phyloP scores from a whole-genome alignment of 2,113 vertebrate species.

The human (Homo sapiens) region GRCh38 chr17:57917001-57917500 shows the following conservation, averaged over 20 bases:
- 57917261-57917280: neutral
- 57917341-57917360: neutral
- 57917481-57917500: neutral
- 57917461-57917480: neutral
- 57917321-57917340: neutral
- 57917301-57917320: neutral
- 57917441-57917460: neutral
- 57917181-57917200: neutral
- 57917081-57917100: accelerated
- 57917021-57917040: neutral
- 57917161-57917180: neutral
- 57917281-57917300: neutral
- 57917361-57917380: neutral
- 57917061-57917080: neutral
- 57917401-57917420: neutral
- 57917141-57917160: neutral
- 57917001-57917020: neutral
- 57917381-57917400: neutral
- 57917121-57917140: neutral
- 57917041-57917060: neutral
- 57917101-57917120: neutral
- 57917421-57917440: neutral
- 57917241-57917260: neutral
- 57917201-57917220: neutral
- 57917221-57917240: neutral